A percentile compares a stretch with the other conserved stretches of the same genome.
These are phyloP conservation scores for Reticulitermes speratus DNA, from an alignment of 1,140 invertebrate species.

Conservation along the genomic window DNA sequence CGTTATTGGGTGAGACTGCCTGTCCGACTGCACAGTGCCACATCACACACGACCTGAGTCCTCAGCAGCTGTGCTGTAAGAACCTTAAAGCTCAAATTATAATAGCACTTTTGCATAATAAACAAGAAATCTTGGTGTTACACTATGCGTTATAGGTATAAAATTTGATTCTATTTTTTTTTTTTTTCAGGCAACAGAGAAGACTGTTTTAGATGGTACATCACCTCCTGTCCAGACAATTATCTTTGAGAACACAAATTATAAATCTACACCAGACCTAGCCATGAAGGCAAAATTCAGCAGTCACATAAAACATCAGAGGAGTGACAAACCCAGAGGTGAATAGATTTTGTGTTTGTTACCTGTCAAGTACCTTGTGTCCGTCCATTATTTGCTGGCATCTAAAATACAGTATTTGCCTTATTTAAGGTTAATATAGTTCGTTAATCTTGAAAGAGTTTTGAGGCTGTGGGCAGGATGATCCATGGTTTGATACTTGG, in stretches of 20 bases:
- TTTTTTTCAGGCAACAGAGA: constrained; percentile 50
- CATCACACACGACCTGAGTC: too few relatives aligned
- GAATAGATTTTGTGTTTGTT: neutral
- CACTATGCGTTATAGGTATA: too few relatives aligned
- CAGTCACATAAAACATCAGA: constrained; percentile 48
- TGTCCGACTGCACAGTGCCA: too few relatives aligned
- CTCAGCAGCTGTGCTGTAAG: neutral
- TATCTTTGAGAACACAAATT: constrained; percentile 91
- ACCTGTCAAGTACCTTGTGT: too few relatives aligned
- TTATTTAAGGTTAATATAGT: too few relatives aligned
- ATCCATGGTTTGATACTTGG: too few relatives aligned
- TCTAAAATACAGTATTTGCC: too few relatives aligned
- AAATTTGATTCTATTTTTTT: neutral
- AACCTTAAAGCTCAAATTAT: neutral
- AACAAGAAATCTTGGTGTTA: neutral
- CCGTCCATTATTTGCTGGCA: too few relatives aligned
- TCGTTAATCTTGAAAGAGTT: too few relatives aligned
- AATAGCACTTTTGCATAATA: constrained; percentile 15
- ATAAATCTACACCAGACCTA: constrained; percentile 61
- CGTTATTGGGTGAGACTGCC: too few relatives aligned
- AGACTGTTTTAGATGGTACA: constrained; percentile 65
- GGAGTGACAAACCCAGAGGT: constrained; percentile 46
- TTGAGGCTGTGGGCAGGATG: too few relatives aligned
- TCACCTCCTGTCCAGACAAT: constrained; percentile 82
- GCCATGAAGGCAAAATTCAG: constrained; percentile 51